These are phyloP conservation scores for Tachystola acroxantha DNA, from an alignment of 2,888 invertebrate species.

Conservation along the genomic window DNA sequence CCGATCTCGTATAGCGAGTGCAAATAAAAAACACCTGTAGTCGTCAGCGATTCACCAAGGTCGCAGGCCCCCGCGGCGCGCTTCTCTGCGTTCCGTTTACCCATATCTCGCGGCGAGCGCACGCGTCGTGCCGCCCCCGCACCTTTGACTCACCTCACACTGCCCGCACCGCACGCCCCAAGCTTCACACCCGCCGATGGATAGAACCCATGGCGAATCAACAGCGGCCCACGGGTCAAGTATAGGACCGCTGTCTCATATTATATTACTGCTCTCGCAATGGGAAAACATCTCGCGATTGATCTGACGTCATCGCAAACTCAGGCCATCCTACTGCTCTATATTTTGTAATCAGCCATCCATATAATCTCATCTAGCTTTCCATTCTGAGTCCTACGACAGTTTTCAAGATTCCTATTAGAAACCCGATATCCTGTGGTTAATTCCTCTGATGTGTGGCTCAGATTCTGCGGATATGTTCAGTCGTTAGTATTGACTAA, in stretches of 20 bases:
- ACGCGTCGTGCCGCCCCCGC: constrained; percentile 51
- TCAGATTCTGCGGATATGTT: no score
- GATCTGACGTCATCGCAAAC: constrained; percentile 6
- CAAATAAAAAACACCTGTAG: constrained; percentile 77
- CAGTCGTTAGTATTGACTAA: no score
- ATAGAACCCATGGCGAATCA: no score
- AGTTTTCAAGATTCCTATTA: no score
- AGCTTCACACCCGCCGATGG: constrained; percentile 14
- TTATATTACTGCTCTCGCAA: constrained; percentile 21
- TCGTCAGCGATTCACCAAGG: constrained; percentile 72
- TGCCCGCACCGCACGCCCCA: constrained; percentile 26
- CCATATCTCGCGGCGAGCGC: constrained; percentile 73
- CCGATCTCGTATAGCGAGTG: constrained; percentile 43
- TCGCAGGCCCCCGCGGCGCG: constrained; percentile 67
- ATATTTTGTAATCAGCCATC: not conserved
- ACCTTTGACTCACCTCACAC: constrained; percentile 52
- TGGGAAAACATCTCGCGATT: constrained; percentile 11
- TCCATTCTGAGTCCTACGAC: no score
- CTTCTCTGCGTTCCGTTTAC: constrained; percentile 71
- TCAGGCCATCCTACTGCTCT: constrained; percentile 1
- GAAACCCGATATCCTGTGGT: no score
- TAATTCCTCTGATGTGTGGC: no score
- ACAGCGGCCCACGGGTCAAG: constrained; percentile 33
- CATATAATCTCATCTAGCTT: no score
- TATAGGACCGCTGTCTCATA: constrained; percentile 49